Evolutionary conservation across 2,888 invertebrate genomes (phyloP).

Genomic region (Papilio gigon): DNA sequence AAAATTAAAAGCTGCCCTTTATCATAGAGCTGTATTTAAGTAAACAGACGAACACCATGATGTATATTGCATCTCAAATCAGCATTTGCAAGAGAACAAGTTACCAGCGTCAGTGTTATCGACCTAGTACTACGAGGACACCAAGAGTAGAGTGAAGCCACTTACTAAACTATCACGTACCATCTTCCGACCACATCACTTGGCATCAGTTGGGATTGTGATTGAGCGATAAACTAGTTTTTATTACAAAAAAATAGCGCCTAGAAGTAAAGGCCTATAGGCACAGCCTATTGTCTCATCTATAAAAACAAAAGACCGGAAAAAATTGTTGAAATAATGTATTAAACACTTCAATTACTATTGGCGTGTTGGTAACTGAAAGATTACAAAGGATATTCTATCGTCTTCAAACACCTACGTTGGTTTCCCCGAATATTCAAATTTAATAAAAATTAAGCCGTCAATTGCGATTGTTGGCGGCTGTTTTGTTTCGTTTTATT

Average conservation of each 20-base stretch:
- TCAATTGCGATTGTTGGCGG: slow-evolving; percentile 18
- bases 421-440: neutral
- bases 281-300: too few species aligned
- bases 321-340: neutral
- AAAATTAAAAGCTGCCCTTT: neutral
- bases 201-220: too few species aligned
- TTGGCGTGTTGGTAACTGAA: neutral
- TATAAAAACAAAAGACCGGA: neutral
- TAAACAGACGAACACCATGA: neutral
- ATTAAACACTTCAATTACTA: neutral
- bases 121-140: too few species aligned
- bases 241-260: too few species aligned
- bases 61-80: neutral
- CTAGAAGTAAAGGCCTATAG: too few species aligned
- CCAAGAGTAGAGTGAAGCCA: too few species aligned
- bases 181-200: too few species aligned
- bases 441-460: slow-evolving; percentile 19
- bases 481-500: slow-evolving; percentile 20
- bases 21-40: neutral
- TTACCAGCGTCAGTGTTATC: too few species aligned
- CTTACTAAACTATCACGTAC: too few species aligned
- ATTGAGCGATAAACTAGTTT: too few species aligned
- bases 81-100: too few species aligned
- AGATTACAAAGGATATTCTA: neutral
- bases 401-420: neutral